Evolutionary conservation across 2,113 vertebrate genomes (phyloP).

Genomic region (Sturnus vulgaris): DNA sequence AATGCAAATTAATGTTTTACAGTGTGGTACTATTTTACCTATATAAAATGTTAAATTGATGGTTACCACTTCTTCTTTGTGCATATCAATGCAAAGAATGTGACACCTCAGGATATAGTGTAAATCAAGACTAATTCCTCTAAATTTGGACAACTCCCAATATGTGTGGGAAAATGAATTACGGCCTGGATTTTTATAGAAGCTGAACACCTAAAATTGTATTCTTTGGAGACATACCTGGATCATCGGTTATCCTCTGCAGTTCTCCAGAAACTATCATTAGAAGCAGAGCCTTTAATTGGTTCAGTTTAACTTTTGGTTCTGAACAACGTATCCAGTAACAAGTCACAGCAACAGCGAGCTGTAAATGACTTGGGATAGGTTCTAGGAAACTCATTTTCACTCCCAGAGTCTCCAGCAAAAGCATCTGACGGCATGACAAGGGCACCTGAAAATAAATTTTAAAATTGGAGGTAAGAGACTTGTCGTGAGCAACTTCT

Average conservation of each 20-base stretch:
- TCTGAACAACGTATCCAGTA: conserved; percentile 76
- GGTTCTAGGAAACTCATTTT: conserved; percentile 27
- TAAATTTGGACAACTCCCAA: not conserved
- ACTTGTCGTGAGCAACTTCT: not conserved
- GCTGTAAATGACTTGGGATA: conserved; percentile 67
- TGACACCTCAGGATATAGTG: not conserved
- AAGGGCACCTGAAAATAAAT: conserved; percentile 60
- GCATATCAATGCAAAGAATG: not conserved
- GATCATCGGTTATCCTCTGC: not conserved
- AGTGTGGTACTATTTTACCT: not conserved
- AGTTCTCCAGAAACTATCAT: conserved; percentile 71
- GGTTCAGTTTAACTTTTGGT: conserved; percentile 57
- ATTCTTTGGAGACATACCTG: conserved; percentile 55
- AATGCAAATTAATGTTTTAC: not conserved
- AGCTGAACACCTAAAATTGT: not conserved
- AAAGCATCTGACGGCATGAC: conserved; percentile 54
- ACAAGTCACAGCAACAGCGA: conserved; percentile 76
- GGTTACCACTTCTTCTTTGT: not conserved
- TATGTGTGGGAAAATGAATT: not conserved
- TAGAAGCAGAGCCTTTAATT: conserved; percentile 81
- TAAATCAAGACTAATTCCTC: not conserved
- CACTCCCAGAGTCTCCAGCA: conserved; percentile 77
- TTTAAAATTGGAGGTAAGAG: not conserved
- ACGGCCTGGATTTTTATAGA: not conserved
- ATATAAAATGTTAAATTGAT: not conserved